A percentile compares a stretch with the other conserved stretches of the same genome.
Conservation (phyloP, 37 sponge, comb jelly and placozoan species). For the Beroe forskalii region DNA sequence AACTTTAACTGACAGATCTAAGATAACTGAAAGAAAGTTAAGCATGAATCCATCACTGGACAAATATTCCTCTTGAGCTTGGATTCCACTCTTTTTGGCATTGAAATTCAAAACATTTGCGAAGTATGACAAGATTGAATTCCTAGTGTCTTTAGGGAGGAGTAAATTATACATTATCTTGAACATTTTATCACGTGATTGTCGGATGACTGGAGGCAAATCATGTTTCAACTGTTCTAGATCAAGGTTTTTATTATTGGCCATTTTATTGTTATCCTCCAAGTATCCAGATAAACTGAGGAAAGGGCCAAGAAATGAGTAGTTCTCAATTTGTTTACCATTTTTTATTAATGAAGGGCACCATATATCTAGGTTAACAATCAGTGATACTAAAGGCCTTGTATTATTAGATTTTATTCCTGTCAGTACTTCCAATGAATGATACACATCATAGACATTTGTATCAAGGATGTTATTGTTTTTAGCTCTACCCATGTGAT, state of each 20-base stretch:
- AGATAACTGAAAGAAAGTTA: conserved; percentile 78
- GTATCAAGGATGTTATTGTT: conserved; percentile 43
- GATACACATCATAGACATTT: conserved; percentile 9
- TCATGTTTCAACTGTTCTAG: conserved; percentile 35
- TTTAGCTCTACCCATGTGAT: conserved; percentile 62
- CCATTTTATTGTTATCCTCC: conserved; percentile 35
- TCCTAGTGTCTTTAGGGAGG: conserved; percentile 71
- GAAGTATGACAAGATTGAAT: conserved; percentile 68
- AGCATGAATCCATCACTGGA: conserved; percentile 74
- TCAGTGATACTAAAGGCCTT: conserved; percentile 9
- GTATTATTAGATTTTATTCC: background rate
- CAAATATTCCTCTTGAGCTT: conserved; percentile 44
- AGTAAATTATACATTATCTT: conserved; percentile 71
- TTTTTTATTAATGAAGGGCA: background rate
- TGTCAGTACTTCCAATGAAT: background rate
- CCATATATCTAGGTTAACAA: background rate
- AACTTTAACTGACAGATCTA: conserved; percentile 76
- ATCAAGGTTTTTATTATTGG: background rate
- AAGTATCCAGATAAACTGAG: conserved; percentile 8
- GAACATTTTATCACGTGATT: conserved; percentile 57
- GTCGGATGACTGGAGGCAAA: background rate
- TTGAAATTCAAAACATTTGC: conserved; percentile 69
- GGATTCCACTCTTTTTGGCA: conserved; percentile 63
- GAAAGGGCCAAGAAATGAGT: conserved; percentile 58
- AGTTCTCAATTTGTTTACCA: conserved; percentile 43